Evolutionary conservation across 92 coral and sea anemone genomes (phyloP).

Genomic region (Bergia puertoricense): DNA sequence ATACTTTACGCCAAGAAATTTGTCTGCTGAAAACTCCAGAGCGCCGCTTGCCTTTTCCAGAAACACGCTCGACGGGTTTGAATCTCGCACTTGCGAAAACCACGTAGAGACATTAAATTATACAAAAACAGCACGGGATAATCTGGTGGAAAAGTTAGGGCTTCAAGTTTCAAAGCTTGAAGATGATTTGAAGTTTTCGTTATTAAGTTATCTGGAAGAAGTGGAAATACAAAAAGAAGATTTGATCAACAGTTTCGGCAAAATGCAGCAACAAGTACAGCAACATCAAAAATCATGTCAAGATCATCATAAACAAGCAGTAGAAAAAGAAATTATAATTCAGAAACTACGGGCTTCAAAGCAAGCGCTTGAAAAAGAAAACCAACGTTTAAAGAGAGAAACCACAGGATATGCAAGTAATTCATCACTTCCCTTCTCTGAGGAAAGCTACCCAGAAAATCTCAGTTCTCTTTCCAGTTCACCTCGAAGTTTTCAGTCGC

Average conservation of each 20-base stretch:
- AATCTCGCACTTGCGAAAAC: neutral
- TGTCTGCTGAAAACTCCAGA: neutral
- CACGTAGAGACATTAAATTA: neutral
- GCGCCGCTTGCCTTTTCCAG: neutral
- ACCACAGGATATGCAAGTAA: conserved; percentile 26
- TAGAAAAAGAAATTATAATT: conserved; percentile 63
- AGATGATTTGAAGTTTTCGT: conserved; percentile 79
- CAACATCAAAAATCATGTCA: conserved; percentile 77
- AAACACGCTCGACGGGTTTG: neutral
- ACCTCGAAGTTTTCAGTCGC: conserved; percentile 52
- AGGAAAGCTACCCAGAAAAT: conserved; percentile 53
- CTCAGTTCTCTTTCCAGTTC: conserved; percentile 53
- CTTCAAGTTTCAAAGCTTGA: conserved; percentile 80
- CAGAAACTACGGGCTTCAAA: conserved; percentile 64
- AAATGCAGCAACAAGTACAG: conserved; percentile 78
- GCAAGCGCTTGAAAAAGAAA: conserved; percentile 66
- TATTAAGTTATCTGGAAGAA: conserved; percentile 79
- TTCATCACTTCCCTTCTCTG: conserved; percentile 49
- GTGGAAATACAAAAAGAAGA: conserved; percentile 85
- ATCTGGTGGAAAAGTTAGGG: conserved; percentile 70
- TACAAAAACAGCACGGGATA: conserved; percentile 65
- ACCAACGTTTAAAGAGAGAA: conserved; percentile 55
- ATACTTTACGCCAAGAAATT: neutral
- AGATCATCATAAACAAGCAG: conserved; percentile 65
- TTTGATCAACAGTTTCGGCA: conserved; percentile 72